Evolutionary conservation across 2,113 vertebrate species (phyloP).

Genomic region (Larimichthys polyactis): DNA sequence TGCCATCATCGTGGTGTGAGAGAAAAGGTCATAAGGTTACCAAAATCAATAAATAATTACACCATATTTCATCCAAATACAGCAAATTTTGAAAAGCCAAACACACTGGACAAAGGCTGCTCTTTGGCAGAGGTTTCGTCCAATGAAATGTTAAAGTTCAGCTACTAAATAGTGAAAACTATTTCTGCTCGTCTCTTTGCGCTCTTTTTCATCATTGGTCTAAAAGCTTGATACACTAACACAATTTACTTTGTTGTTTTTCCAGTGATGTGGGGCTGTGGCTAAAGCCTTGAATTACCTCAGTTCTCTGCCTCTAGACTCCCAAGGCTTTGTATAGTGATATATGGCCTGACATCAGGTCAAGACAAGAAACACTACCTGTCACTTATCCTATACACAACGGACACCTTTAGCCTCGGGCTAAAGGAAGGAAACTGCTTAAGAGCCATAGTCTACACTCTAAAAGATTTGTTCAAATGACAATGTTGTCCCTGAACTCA

Average conservation of each 20-base stretch:
- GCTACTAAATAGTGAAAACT: not conserved
- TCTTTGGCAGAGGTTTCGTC: not conserved
- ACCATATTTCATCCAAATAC: not conserved
- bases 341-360: slow-evolving; percentile 46
- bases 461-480: slow-evolving; percentile 18
- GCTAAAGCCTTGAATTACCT: slow-evolving; percentile 25
- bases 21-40: not conserved
- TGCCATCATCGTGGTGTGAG: not conserved
- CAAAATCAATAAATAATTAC: slow-evolving; percentile 27
- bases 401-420: slow-evolving; percentile 26
- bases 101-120: not conserved
- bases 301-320: slow-evolving; percentile 16
- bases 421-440: slow-evolving; percentile 17
- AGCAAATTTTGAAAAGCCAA: not conserved
- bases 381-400: slow-evolving; percentile 21
- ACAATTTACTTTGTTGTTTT: slow-evolving; percentile 22
- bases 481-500: slow-evolving; percentile 1
- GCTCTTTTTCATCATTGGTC: not conserved
- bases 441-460: not conserved
- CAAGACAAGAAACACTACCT: slow-evolving; percentile 55
- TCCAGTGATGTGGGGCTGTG: slow-evolving; percentile 1
- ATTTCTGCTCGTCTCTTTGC: not conserved
- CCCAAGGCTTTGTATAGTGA: slow-evolving; percentile 47
- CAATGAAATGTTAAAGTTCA: not conserved
- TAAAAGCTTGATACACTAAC: not conserved